These are phyloP conservation scores for Oophaga pumilio DNA, from an alignment of 2,113 vertebrate genomes.

Conservation along the genomic window DNA sequence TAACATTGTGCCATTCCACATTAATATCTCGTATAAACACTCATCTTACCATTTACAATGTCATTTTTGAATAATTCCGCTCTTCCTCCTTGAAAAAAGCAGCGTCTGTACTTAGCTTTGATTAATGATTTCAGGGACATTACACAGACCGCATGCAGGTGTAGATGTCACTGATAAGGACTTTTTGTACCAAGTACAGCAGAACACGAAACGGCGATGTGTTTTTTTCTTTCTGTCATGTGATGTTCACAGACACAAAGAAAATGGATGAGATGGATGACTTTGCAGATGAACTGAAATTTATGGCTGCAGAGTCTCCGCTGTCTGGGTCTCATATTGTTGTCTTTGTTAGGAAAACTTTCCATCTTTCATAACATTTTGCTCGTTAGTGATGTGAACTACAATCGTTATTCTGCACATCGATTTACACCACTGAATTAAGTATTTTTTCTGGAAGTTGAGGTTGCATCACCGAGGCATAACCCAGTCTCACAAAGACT, in stretches of 20 bases:
- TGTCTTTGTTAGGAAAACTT: background rate
- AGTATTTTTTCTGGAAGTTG: too few species aligned
- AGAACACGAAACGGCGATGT: constrained; percentile 35
- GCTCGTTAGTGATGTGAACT: background rate
- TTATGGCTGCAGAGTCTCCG: background rate
- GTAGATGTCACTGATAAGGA: constrained; percentile 48
- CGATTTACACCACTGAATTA: too few species aligned
- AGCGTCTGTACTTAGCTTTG: constrained; percentile 44
- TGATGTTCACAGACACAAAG: constrained; percentile 39
- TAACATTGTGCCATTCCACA: background rate
- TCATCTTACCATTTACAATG: constrained; percentile 8
- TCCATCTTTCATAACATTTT: background rate
- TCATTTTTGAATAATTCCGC: constrained; percentile 51
- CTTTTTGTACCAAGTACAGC: constrained; percentile 47
- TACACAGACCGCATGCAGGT: constrained; percentile 44
- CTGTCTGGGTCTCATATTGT: constrained; percentile 6
- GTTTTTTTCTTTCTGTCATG: constrained; percentile 2
- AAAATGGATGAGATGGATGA: constrained; percentile 38
- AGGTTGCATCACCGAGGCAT: too few species aligned
- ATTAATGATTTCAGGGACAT: constrained; percentile 55
- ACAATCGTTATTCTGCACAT: too few species aligned
- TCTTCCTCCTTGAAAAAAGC: constrained; percentile 25
- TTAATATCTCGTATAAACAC: background rate
- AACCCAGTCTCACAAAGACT: too few species aligned
- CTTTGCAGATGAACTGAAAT: constrained; percentile 30